Percentiles rank a stretch among this genome's conserved stretches.
These are phyloP conservation scores for Salvelinus alpinus DNA, from an alignment of 2,113 vertebrate species.

Conservation along the genomic window DNA sequence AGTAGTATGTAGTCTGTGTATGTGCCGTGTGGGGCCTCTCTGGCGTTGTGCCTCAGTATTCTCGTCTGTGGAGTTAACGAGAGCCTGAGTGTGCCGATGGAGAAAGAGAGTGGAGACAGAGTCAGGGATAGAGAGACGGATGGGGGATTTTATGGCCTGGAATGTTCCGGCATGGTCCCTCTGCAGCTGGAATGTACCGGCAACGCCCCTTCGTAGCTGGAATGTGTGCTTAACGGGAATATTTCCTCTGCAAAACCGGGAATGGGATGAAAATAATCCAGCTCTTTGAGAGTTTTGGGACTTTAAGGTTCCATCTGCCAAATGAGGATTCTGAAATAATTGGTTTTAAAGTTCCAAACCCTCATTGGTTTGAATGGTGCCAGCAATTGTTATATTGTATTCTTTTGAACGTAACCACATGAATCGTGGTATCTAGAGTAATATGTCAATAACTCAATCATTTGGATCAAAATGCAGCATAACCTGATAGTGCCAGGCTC, in stretches of 20 bases:
- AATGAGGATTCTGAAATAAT: too few relatives aligned
- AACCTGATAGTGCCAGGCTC: too few relatives aligned
- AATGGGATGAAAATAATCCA: slow-evolving; percentile 4
- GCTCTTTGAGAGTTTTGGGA: too few relatives aligned
- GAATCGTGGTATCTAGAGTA: too few relatives aligned
- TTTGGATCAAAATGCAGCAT: too few relatives aligned
- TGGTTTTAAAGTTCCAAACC: too few relatives aligned
- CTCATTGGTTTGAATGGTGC: too few relatives aligned
- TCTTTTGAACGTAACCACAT: too few relatives aligned
- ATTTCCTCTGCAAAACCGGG: slow-evolving; percentile 1
- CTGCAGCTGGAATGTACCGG: slow-evolving; percentile 8
- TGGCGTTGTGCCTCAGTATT: slow-evolving; percentile 22
- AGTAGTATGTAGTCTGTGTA: neutral
- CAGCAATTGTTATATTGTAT: too few relatives aligned
- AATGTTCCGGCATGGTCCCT: slow-evolving; percentile 31
- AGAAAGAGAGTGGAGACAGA: neutral
- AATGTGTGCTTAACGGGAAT: neutral
- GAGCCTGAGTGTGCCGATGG: neutral
- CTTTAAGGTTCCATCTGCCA: too few relatives aligned
- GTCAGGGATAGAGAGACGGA: slow-evolving; percentile 9
- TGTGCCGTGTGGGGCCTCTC: neutral
- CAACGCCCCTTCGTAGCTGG: too few relatives aligned
- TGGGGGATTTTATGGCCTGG: slow-evolving; percentile 23
- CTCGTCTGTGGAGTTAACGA: slow-evolving; percentile 7
- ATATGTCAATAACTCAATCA: too few relatives aligned